Conservation (phyloP, 2,113 vertebrate genomes). For the Zosterops lateralis region DNA sequence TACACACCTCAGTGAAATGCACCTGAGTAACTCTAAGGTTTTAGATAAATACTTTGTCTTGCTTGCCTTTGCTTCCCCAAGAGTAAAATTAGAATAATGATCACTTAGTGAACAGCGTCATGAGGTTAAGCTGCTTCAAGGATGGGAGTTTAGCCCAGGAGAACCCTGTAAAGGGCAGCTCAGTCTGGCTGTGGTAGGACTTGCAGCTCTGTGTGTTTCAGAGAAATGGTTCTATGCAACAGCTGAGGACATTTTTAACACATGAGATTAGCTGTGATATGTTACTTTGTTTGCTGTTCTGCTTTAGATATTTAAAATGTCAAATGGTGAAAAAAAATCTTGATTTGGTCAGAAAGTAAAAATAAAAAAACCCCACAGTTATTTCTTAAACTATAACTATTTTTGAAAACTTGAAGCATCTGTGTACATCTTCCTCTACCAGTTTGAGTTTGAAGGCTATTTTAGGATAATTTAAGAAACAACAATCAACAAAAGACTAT, state of each 20-base stretch:
- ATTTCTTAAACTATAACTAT: background rate
- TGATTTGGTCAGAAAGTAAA: background rate
- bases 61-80: background rate
- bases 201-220: background rate
- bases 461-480: background rate
- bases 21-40: background rate
- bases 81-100: background rate
- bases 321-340: background rate
- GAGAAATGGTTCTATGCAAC: background rate
- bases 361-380: background rate
- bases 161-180: background rate
- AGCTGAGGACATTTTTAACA: background rate
- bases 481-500: background rate
- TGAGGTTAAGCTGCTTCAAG: background rate
- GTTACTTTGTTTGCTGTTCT: background rate
- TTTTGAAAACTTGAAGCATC: background rate
- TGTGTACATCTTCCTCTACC: background rate
- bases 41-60: background rate
- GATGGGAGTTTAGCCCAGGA: background rate
- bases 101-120: background rate
- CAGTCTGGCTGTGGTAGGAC: background rate
- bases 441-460: background rate
- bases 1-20: background rate
- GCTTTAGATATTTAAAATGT: background rate
- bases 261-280: background rate